A percentile compares a stretch with the other conserved stretches of the same genome.
These are phyloP conservation scores for Micromussa lordhowensis DNA, from an alignment of 92 coral and sea anemone species.

Conservation along the genomic window DNA sequence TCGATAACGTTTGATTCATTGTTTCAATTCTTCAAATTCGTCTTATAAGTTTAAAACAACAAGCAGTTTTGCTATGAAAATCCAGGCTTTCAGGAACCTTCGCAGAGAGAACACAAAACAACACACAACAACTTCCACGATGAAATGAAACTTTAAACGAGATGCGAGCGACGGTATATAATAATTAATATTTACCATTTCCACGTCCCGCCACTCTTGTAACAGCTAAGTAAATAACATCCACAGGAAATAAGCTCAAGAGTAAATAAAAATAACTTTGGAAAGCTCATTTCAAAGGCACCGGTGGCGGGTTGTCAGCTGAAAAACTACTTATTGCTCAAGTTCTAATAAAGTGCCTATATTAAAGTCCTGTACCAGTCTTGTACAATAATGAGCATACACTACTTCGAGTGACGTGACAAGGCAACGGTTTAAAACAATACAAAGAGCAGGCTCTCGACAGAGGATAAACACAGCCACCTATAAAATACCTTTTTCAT, in stretches of 20 bases:
- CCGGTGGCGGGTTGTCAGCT: background rate
- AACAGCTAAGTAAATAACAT: background rate
- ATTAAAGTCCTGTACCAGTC: background rate
- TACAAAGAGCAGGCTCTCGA: background rate
- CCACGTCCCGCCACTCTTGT: background rate
- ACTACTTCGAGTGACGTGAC: no score
- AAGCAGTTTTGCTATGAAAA: background rate
- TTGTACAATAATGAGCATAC: no score
- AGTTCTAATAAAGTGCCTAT: background rate
- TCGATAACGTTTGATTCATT: constrained; percentile 12
- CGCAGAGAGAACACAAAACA: background rate
- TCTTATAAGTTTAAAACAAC: background rate
- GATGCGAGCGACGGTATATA: background rate
- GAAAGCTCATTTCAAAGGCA: background rate
- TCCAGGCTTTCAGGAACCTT: background rate
- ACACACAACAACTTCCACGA: background rate
- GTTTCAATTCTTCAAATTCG: background rate
- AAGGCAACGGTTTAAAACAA: background rate
- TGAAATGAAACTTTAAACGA: background rate
- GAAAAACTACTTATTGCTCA: background rate
- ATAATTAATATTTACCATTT: background rate
- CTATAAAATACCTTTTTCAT: background rate
- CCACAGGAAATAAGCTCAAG: background rate
- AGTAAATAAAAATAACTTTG: background rate
- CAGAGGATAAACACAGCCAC: background rate